These are phyloP conservation scores for Saguinus imperator DNA, from an alignment of 2,113 vertebrate species.

Conservation along the genomic window DNA sequence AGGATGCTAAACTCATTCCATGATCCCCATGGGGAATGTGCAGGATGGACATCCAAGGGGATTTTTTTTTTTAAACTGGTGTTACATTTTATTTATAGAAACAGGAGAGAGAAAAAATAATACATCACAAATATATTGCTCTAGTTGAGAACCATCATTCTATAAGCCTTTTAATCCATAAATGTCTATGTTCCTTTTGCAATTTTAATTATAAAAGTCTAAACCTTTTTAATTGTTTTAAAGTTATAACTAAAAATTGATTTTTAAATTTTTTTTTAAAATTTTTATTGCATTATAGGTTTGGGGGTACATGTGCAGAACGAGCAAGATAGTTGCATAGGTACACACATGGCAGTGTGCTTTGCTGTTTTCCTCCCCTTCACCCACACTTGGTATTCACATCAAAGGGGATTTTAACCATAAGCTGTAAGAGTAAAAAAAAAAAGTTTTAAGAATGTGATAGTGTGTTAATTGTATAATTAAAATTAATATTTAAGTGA, in stretches of 20 bases:
- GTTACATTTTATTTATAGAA: background rate
- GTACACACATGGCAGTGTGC: too few relatives aligned
- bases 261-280: too few relatives aligned
- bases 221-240: background rate
- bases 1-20: background rate
- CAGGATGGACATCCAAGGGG: background rate
- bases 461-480: background rate
- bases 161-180: background rate
- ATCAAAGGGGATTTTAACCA: background rate
- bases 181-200: background rate
- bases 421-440: background rate
- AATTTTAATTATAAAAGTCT: background rate
- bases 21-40: background rate
- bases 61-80: too few relatives aligned
- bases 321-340: too few relatives aligned
- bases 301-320: too few relatives aligned
- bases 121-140: background rate
- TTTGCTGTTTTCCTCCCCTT: too few relatives aligned
- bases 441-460: background rate
- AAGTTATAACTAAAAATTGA: background rate
- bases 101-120: background rate
- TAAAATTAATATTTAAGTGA: constrained; percentile 35
- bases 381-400: too few relatives aligned
- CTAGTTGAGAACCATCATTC: background rate
- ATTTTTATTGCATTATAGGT: too few relatives aligned